Evolutionary conservation across 2,113 vertebrate genomes (phyloP).

Genomic region (Columba livia): DNA sequence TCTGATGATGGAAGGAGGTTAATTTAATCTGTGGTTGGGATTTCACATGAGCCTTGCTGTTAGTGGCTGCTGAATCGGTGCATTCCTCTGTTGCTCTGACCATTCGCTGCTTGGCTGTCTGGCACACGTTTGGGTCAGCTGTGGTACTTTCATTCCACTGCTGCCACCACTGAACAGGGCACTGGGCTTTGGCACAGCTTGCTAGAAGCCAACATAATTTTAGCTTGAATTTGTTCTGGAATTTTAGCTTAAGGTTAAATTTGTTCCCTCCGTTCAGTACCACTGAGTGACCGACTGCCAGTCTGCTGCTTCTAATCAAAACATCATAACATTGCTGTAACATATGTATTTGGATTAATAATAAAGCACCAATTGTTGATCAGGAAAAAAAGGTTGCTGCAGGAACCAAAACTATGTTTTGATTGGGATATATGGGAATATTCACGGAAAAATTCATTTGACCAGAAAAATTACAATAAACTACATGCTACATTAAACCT

Average conservation of each 20-base stretch:
- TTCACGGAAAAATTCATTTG: slow-evolving; percentile 37
- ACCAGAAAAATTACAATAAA: slow-evolving; percentile 33
- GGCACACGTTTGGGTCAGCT: slow-evolving; percentile 13
- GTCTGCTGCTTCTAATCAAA: neutral
- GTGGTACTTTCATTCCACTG: neutral
- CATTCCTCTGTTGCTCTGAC: slow-evolving; percentile 36
- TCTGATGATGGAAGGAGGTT: slow-evolving; percentile 54
- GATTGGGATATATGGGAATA: slow-evolving; percentile 13
- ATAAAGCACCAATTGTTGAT: slow-evolving; percentile 9
- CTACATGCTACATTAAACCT: neutral
- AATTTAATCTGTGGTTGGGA: slow-evolving; percentile 61
- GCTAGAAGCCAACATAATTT: neutral
- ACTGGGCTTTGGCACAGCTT: neutral
- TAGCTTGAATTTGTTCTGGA: neutral
- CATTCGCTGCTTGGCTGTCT: neutral
- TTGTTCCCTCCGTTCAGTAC: neutral
- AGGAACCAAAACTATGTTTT: slow-evolving; percentile 32
- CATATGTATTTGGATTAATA: neutral
- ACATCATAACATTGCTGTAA: neutral
- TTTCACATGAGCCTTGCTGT: slow-evolving; percentile 30
- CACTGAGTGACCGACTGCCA: neutral
- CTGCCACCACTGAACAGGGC: neutral
- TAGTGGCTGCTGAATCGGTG: slow-evolving; percentile 42
- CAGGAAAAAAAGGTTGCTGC: neutral
- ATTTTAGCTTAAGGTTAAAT: neutral